A percentile compares a stretch with the other conserved stretches of the same genome.
phyloP scores from a whole-genome alignment of 2,888 invertebrate genomes.

The Morpho helenor region DNA sequence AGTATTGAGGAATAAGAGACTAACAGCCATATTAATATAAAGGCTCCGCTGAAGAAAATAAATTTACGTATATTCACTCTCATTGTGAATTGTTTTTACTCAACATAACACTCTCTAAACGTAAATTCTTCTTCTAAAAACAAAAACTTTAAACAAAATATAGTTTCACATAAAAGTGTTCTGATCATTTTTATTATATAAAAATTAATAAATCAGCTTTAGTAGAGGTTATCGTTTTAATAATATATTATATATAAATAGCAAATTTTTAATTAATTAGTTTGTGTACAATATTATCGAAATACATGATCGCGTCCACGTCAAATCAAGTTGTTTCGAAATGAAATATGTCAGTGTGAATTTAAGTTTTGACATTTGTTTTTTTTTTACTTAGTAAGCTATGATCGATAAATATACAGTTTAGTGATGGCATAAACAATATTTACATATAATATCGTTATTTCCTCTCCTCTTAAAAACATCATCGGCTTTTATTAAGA shows the following conservation, averaged over 20 bases:
- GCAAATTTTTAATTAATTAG: neutral
- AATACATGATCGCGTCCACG: neutral
- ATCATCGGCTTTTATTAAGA: too few relatives aligned
- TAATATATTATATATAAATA: too few relatives aligned
- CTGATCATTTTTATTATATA: neutral
- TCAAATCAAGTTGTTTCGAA: too few relatives aligned
- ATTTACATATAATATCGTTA: too few relatives aligned
- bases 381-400: too few relatives aligned
- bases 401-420: too few relatives aligned
- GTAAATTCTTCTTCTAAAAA: neutral
- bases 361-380: too few relatives aligned
- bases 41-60: constrained; percentile 36
- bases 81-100: constrained; percentile 44
- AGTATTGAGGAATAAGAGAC: constrained; percentile 48
- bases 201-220: too few relatives aligned
- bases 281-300: neutral
- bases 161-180: neutral
- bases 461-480: too few relatives aligned
- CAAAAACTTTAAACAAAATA: constrained; percentile 10
- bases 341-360: too few relatives aligned
- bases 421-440: too few relatives aligned
- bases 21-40: constrained; percentile 51
- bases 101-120: neutral
- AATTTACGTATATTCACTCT: constrained; percentile 59
- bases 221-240: too few relatives aligned